Conservation (phyloP, 2,888 invertebrate species). For the Lasioglossum pauxillum region DNA sequence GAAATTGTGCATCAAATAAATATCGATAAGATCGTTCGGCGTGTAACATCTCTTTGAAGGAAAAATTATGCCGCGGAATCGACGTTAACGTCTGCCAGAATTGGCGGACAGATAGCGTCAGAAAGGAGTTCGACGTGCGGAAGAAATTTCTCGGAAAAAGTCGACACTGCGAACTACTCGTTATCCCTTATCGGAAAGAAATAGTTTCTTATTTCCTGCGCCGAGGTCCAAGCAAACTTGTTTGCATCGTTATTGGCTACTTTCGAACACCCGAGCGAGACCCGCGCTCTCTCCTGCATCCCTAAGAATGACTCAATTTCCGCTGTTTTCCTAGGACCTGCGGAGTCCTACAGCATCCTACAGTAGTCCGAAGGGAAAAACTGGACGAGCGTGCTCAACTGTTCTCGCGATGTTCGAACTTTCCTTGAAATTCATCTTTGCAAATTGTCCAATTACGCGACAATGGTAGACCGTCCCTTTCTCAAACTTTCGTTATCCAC, state of each 20-base stretch:
- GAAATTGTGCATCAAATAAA: not conserved
- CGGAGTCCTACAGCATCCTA: not conserved
- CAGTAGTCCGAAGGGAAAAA: constrained; percentile 12
- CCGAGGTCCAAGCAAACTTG: constrained; percentile 43
- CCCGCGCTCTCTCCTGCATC: not conserved
- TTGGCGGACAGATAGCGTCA: not conserved
- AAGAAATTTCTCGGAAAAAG: constrained; percentile 32
- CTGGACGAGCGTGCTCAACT: not conserved
- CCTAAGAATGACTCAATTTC: constrained; percentile 11
- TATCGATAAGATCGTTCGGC: not conserved
- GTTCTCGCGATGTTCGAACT: constrained; percentile 18
- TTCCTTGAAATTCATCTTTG: constrained; percentile 33
- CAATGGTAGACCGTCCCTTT: not conserved
- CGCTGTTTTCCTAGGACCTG: constrained; percentile 27
- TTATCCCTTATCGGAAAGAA: constrained; percentile 33
- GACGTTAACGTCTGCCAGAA: not conserved
- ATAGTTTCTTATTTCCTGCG: constrained; percentile 33
- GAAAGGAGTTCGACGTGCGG: not conserved
- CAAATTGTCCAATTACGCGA: constrained; percentile 44
- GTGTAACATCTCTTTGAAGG: not conserved
- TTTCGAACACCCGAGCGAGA: constrained; percentile 40
- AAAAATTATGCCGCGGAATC: not conserved
- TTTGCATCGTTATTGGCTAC: constrained; percentile 68
- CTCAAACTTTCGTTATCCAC: constrained; percentile 7
- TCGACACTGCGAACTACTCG: constrained; percentile 9